Evolutionary conservation across 2,113 vertebrate genomes (phyloP).

Genomic region (Caracal caracal): DNA sequence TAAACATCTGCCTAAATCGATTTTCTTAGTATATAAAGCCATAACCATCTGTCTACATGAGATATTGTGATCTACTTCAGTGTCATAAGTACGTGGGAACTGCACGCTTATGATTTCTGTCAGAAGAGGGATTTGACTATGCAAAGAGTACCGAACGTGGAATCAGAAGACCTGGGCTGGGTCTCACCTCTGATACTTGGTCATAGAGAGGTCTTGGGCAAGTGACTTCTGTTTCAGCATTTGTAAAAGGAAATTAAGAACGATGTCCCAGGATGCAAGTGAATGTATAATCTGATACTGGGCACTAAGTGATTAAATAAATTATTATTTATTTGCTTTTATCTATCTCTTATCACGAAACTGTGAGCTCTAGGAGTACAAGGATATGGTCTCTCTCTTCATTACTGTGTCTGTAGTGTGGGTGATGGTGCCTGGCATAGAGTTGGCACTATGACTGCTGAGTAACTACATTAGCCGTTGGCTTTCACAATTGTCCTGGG

Average conservation of each 20-base stretch:
- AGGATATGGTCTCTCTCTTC: neutral
- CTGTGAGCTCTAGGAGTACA: neutral
- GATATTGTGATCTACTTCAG: neutral
- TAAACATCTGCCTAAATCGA: conserved; percentile 62
- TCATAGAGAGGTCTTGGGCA: neutral
- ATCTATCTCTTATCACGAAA: neutral
- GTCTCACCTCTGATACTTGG: neutral
- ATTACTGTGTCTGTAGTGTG: neutral
- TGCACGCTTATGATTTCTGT: neutral
- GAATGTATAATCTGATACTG: neutral
- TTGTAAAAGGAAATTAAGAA: neutral
- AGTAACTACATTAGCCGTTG: neutral
- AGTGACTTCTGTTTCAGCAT: neutral
- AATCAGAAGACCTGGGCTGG: neutral
- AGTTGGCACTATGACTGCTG: neutral
- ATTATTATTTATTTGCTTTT: neutral
- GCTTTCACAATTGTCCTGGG: neutral
- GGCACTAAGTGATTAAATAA: neutral
- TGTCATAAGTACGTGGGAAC: neutral
- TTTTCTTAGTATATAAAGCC: conserved; percentile 50
- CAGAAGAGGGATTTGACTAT: neutral
- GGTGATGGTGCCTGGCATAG: neutral
- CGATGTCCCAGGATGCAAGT: neutral
- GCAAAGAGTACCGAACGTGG: neutral
- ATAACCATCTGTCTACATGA: conserved; percentile 56